Conservation (phyloP, 2,797 vertebrate genomes). For the Neosalanx taihuensis region DNA sequence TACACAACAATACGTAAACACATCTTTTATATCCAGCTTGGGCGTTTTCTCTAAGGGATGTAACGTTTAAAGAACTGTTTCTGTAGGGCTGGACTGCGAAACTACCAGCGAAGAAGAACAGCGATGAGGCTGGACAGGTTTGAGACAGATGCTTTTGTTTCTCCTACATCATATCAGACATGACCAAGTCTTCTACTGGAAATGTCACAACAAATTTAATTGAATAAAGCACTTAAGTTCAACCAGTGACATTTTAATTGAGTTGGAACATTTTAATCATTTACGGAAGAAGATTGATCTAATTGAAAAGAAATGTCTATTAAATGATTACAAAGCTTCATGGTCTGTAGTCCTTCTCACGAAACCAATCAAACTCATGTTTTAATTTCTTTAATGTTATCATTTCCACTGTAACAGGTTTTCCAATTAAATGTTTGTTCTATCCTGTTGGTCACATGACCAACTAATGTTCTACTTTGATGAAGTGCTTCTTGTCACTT, state of each 20-base stretch:
- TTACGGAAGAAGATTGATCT: constrained; percentile 72
- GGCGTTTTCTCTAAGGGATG: too few relatives aligned
- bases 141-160: constrained; percentile 67
- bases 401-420: constrained; percentile 75
- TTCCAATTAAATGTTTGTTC: constrained; percentile 74
- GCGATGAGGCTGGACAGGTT: constrained; percentile 20
- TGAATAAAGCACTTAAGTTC: constrained; percentile 64
- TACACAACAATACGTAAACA: too few relatives aligned
- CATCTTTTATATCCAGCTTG: too few relatives aligned
- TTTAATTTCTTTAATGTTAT: constrained; percentile 81
- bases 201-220: constrained; percentile 76
- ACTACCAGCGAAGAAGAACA: too few relatives aligned
- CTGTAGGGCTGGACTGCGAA: too few relatives aligned
- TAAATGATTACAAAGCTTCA: constrained; percentile 76
- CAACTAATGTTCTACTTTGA: constrained; percentile 42
- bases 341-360: constrained; percentile 73
- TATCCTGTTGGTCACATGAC: constrained; percentile 45
- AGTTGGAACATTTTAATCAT: constrained; percentile 77
- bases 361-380: constrained; percentile 71
- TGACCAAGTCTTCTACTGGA: constrained; percentile 72
- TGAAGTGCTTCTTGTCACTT: constrained; percentile 13
- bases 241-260: constrained; percentile 74
- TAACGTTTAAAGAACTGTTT: too few relatives aligned
- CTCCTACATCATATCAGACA: constrained; percentile 69
- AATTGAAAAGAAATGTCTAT: constrained; percentile 79